Percentiles rank a stretch among this genome's conserved stretches.
phyloP scores from a whole-genome alignment of 2,113 vertebrate genomes.

The Gila orcuttii region DNA sequence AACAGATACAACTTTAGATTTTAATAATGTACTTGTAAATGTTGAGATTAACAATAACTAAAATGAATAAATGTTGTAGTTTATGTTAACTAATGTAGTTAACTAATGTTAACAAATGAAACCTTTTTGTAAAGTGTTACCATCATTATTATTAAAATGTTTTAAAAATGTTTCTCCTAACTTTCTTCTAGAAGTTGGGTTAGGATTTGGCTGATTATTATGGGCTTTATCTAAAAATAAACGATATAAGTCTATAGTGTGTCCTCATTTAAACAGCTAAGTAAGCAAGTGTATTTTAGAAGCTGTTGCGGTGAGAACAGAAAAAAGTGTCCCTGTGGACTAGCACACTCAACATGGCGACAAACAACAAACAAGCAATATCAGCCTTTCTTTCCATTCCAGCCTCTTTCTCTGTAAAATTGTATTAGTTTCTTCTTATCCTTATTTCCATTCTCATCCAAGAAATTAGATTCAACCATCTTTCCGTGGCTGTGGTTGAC shows the following conservation, averaged over 20 bases:
- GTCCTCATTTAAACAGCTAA: neutral
- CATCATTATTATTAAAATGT: too few relatives aligned
- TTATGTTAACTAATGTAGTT: too few relatives aligned
- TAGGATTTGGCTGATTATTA: neutral
- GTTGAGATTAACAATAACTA: too few relatives aligned
- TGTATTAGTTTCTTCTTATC: conserved; percentile 4
- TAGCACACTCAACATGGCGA: neutral
- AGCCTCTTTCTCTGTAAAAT: conserved; percentile 15
- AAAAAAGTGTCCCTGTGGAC: conserved; percentile 23
- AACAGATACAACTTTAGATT: too few relatives aligned
- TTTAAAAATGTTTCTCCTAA: too few relatives aligned
- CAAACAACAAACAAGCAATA: neutral
- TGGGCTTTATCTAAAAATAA: neutral
- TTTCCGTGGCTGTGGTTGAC: conserved; percentile 3
- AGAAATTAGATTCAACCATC: neutral
- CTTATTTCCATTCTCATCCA: conserved; percentile 10
- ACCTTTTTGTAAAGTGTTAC: too few relatives aligned
- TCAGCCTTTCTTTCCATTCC: neutral
- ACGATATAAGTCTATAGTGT: neutral
- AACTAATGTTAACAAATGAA: too few relatives aligned
- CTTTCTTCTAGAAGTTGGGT: neutral
- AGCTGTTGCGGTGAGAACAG: neutral
- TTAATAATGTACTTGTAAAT: too few relatives aligned
- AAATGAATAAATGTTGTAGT: too few relatives aligned
- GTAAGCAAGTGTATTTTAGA: conserved; percentile 14